A percentile compares a stretch with the other conserved stretches of the same genome.
Evolutionary conservation across 2,888 invertebrate genomes (phyloP).

Genomic region (Nemurella pictetii): DNA sequence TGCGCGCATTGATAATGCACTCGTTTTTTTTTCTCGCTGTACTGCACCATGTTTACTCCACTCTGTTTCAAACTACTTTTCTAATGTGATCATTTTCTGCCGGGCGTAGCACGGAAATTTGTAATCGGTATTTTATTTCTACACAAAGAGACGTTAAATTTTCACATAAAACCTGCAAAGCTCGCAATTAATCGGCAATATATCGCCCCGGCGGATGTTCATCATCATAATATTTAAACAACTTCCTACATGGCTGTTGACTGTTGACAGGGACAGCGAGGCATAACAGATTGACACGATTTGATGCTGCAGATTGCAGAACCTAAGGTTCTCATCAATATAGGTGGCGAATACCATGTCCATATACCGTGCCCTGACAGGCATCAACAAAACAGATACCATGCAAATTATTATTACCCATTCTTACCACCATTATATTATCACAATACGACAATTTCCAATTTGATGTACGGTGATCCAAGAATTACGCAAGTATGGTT

Average conservation of each 20-base stretch:
- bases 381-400: no score
- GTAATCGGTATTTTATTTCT: not conserved
- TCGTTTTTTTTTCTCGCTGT: no score
- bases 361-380: no score
- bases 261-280: not conserved
- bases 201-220: slow-evolving; percentile 4
- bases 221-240: not conserved
- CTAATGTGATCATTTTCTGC: not conserved
- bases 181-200: not conserved
- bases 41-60: no score
- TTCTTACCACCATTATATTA: no score
- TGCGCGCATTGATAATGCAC: not conserved
- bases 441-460: no score
- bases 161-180: not conserved
- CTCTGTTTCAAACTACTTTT: no score
- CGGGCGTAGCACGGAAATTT: not conserved
- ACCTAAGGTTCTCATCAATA: no score
- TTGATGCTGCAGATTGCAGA: not conserved
- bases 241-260: not conserved
- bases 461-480: no score
- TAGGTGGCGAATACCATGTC: no score
- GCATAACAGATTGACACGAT: not conserved
- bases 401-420: no score
- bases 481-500: no score
- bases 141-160: not conserved